phyloP scores from a whole-genome alignment of 1,140 invertebrate genomes.

The Campoletis sonorensis region DNA sequence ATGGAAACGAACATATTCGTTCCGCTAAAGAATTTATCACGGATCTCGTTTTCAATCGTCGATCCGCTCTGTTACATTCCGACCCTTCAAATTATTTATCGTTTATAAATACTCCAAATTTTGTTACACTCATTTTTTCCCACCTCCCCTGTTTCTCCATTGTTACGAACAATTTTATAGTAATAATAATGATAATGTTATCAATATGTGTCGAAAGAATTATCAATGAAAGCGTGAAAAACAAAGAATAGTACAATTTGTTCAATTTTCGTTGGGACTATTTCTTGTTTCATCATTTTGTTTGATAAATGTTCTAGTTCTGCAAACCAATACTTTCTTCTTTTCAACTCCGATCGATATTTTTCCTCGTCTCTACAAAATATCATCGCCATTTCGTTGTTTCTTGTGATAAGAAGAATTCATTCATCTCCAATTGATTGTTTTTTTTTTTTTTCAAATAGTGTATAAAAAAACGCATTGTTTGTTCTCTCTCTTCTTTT shows the following conservation, averaged over 20 bases:
- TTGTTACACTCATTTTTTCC: constrained; percentile 32
- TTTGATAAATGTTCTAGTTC: too few species aligned
- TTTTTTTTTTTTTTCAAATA: background rate
- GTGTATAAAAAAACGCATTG: background rate
- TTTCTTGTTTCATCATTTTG: too few species aligned
- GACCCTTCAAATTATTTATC: background rate
- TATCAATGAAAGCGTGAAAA: background rate
- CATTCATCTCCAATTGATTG: too few species aligned
- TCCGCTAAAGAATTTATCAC: constrained; percentile 1
- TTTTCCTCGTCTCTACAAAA: too few species aligned
- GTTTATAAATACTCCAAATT: constrained; percentile 16
- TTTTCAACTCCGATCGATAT: too few species aligned
- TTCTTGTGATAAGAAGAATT: too few species aligned
- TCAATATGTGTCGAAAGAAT: constrained; percentile 20
- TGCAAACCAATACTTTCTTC: too few species aligned
- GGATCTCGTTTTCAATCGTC: background rate
- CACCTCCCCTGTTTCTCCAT: background rate
- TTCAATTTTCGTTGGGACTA: background rate
- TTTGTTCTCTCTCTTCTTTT: background rate
- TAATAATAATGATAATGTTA: constrained; percentile 5
- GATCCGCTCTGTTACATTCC: constrained; percentile 39
- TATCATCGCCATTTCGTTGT: too few species aligned
- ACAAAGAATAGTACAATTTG: background rate
- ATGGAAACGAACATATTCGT: too few species aligned
- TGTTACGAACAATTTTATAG: constrained; percentile 23